Evolutionary conservation across 2,888 invertebrate genomes (phyloP).

Genomic region (Protodeltote pygarga): DNA sequence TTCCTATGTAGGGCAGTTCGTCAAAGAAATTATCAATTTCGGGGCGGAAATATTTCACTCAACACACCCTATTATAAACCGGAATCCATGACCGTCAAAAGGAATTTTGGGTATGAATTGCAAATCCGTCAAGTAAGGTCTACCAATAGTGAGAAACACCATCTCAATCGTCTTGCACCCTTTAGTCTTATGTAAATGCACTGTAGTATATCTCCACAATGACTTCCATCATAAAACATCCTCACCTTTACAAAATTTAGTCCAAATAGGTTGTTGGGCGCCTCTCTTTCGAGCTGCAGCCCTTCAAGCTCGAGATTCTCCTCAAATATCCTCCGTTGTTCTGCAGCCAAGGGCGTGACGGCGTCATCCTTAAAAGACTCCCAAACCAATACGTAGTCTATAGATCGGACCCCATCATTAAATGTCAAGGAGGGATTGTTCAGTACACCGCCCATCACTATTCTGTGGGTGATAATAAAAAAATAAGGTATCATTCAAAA

Average conservation of each 20-base stretch:
- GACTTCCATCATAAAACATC: too few relatives aligned
- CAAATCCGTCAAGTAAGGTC: too few relatives aligned
- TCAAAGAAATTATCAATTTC: too few relatives aligned
- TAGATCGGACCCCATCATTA: constrained; percentile 89
- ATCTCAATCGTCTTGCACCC: too few relatives aligned
- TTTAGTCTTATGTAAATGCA: too few relatives aligned
- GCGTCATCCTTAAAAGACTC: constrained; percentile 87
- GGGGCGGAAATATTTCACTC: too few relatives aligned
- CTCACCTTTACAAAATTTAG: constrained; percentile 92
- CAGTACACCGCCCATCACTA: constrained; percentile 74
- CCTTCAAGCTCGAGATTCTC: constrained; percentile 91
- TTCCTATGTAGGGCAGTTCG: too few relatives aligned
- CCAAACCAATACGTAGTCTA: constrained; percentile 94
- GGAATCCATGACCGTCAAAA: too few relatives aligned
- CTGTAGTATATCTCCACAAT: too few relatives aligned
- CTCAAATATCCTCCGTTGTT: constrained; percentile 89
- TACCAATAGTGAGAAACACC: too few relatives aligned
- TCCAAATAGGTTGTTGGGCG: constrained; percentile 87
- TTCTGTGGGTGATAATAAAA: constrained; percentile 57
- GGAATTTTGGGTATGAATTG: too few relatives aligned
- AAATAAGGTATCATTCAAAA: background rate
- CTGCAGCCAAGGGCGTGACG: constrained; percentile 70
- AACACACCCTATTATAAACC: too few relatives aligned
- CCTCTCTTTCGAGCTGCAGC: constrained; percentile 90
- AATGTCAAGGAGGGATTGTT: constrained; percentile 89